These are phyloP conservation scores for Philereme transversata DNA, from an alignment of 2,888 invertebrate genomes.

Conservation along the genomic window DNA sequence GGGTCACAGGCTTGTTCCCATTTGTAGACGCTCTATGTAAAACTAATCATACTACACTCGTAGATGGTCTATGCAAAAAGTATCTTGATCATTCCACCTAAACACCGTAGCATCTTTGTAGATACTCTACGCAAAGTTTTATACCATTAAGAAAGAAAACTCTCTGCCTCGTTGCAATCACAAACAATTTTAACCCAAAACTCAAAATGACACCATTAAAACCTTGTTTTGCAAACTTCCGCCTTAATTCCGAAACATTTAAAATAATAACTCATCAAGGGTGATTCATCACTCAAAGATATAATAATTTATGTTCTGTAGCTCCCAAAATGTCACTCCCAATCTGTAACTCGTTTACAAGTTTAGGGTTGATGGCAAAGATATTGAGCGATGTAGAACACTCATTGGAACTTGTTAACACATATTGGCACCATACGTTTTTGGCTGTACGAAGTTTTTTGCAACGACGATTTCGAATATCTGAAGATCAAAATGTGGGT, in stretches of 20 bases:
- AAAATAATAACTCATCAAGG: constrained; percentile 42
- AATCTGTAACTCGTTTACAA: constrained; percentile 44
- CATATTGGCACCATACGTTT: too few relatives aligned
- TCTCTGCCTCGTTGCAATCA: not conserved
- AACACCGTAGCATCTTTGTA: not conserved
- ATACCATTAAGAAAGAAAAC: not conserved
- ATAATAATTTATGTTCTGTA: constrained; percentile 39
- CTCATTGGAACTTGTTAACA: not conserved
- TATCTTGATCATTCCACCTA: too few relatives aligned
- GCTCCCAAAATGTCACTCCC: constrained; percentile 40
- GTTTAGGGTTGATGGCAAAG: constrained; percentile 31
- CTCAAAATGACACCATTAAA: constrained; percentile 9
- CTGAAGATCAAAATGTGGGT: too few relatives aligned
- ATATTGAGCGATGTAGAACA: constrained; percentile 19
- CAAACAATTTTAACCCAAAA: not conserved
- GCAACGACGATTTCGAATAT: too few relatives aligned
- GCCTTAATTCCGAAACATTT: constrained; percentile 37
- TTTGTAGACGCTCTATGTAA: too few relatives aligned
- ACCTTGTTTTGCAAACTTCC: constrained; percentile 18
- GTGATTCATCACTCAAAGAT: constrained; percentile 38
- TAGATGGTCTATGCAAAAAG: too few relatives aligned
- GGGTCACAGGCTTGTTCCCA: too few relatives aligned
- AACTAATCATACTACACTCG: too few relatives aligned
- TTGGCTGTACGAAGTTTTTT: too few relatives aligned
- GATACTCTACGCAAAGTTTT: not conserved